A percentile compares a stretch with the other conserved stretches of the same genome.
Conservation (phyloP, 2,888 invertebrate species). For the Acleris cristana region DNA sequence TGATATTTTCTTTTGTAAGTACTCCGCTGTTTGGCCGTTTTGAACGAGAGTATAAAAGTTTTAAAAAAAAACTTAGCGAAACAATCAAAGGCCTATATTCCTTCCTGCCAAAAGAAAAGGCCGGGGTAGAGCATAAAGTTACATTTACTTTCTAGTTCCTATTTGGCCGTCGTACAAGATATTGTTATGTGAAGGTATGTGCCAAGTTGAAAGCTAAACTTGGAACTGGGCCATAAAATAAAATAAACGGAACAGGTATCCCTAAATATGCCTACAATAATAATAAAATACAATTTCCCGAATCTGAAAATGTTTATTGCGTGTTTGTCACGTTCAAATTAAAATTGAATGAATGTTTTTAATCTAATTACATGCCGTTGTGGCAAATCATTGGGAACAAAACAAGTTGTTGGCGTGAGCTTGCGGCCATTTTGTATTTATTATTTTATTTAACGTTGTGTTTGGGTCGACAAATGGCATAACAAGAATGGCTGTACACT, state of each 20-base stretch:
- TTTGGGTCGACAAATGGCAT: conserved; percentile 4
- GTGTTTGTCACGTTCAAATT: neutral
- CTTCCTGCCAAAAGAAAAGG: conserved; percentile 18
- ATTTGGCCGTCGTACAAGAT: conserved; percentile 27
- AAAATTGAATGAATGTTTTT: conserved; percentile 10
- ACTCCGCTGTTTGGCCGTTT: no score
- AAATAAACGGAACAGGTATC: conserved; percentile 14
- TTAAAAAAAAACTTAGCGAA: conserved; percentile 6
- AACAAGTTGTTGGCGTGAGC: conserved; percentile 6
- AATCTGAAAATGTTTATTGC: neutral
- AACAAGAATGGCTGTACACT: neutral
- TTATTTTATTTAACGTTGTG: conserved; percentile 15
- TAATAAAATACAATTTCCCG: neutral
- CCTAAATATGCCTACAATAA: neutral
- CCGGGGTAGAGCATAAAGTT: conserved; percentile 19
- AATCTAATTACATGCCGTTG: conserved; percentile 12
- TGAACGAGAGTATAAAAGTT: neutral
- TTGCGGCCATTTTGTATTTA: neutral
- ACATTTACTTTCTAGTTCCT: conserved; percentile 28
- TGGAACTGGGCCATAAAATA: conserved; percentile 30
- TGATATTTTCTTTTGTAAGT: no score
- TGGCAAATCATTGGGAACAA: conserved; percentile 16
- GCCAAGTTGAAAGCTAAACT: conserved; percentile 34
- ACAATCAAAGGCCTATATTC: conserved; percentile 14
- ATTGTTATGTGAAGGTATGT: conserved; percentile 34